Percentiles rank a stretch among this genome's conserved stretches.
phyloP scores from a whole-genome alignment of 2,797 vertebrate genomes.

The Staurois parvus region DNA sequence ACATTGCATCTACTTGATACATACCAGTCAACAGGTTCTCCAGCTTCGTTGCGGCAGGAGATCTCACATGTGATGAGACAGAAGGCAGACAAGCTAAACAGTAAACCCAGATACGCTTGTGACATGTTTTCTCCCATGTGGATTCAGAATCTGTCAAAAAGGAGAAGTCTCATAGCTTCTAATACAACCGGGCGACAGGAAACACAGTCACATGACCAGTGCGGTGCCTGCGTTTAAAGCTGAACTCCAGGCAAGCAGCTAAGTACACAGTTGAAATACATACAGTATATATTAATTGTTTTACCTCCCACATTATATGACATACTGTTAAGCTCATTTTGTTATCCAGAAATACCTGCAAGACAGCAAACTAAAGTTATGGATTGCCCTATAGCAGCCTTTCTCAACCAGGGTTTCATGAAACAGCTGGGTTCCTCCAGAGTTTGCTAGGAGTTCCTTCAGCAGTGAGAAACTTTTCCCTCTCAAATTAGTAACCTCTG shows the following conservation, averaged over 20 bases:
- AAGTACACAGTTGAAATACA: not conserved
- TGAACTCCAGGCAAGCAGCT: not conserved
- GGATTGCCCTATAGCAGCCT: too few species aligned
- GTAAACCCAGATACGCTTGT: not conserved
- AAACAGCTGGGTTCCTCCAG: too few species aligned
- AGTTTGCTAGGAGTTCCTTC: too few species aligned
- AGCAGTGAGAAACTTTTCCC: too few species aligned
- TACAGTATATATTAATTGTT: too few species aligned
- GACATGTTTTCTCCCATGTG: slow-evolving; percentile 49
- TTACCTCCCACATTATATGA: too few species aligned
- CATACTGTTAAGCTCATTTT: too few species aligned
- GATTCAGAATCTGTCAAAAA: not conserved
- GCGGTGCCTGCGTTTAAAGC: too few species aligned
- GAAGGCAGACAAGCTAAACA: not conserved
- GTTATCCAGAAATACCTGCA: too few species aligned
- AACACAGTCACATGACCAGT: slow-evolving; percentile 8
- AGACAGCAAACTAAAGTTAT: too few species aligned
- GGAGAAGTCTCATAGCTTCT: slow-evolving; percentile 19
- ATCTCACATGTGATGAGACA: slow-evolving; percentile 69
- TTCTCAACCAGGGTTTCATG: too few species aligned
- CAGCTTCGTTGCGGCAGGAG: slow-evolving; percentile 88
- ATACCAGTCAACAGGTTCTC: slow-evolving; percentile 89
- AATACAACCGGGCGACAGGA: not conserved
- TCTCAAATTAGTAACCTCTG: too few species aligned
- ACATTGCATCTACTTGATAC: slow-evolving; percentile 57